These are phyloP conservation scores for Triplophysa yarkandensis DNA, from an alignment of 2,797 vertebrate genomes.

Conservation along the genomic window DNA sequence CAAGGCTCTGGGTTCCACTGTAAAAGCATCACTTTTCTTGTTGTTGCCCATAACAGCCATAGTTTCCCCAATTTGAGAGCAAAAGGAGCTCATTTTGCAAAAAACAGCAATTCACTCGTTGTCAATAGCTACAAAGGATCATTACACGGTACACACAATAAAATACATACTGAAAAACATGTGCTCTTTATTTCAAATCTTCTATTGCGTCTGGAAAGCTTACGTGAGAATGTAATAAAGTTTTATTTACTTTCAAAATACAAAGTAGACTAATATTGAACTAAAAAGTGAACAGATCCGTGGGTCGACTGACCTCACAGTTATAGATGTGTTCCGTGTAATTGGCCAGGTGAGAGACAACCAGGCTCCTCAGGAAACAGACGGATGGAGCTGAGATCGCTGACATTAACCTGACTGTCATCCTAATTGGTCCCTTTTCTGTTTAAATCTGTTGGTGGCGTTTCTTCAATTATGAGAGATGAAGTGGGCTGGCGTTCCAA, in stretches of 20 bases:
- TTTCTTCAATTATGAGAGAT: slow-evolving; percentile 18
- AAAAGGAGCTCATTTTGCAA: too few relatives aligned
- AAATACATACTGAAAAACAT: too few relatives aligned
- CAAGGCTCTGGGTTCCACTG: background rate
- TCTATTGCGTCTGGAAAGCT: background rate
- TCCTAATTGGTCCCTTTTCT: slow-evolving; percentile 54
- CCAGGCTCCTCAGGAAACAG: slow-evolving; percentile 38
- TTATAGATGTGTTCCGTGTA: slow-evolving; percentile 59
- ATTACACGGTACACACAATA: too few relatives aligned
- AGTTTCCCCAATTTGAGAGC: background rate
- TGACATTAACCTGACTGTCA: slow-evolving; percentile 53
- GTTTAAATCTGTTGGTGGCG: slow-evolving; percentile 25
- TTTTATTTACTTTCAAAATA: background rate
- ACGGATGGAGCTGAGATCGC: slow-evolving; percentile 55
- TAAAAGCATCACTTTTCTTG: too few relatives aligned
- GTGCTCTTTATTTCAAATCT: background rate
- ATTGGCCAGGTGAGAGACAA: slow-evolving; percentile 60
- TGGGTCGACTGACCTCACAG: slow-evolving; percentile 39
- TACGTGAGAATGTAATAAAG: background rate
- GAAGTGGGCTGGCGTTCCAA: slow-evolving; percentile 6
- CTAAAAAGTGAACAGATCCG: slow-evolving; percentile 8
- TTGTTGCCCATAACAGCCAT: background rate
- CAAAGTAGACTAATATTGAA: background rate
- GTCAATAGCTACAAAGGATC: too few relatives aligned
- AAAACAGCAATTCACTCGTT: too few relatives aligned